phyloP scores from a whole-genome alignment of 1,140 invertebrate genomes.

The Neodiprion pinetum region DNA sequence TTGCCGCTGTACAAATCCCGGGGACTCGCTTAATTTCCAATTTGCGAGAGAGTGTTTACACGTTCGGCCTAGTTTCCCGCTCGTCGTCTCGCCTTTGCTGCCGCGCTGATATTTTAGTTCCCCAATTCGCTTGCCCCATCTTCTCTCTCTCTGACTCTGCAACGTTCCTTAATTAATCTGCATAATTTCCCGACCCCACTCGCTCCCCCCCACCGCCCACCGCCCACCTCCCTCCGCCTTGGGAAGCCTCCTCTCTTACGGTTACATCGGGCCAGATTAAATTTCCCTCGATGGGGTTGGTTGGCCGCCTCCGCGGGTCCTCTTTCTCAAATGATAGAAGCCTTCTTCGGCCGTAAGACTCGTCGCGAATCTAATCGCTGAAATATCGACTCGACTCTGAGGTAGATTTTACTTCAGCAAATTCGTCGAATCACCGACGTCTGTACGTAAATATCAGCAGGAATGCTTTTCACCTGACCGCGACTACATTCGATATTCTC shows the following conservation, averaged over 20 bases:
- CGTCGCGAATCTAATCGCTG: no score
- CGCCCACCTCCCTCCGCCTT: slow-evolving; percentile 16
- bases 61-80: neutral
- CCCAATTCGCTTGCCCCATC: neutral
- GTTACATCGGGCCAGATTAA: slow-evolving; percentile 41
- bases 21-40: slow-evolving; percentile 11
- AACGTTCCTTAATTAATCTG: slow-evolving; percentile 44
- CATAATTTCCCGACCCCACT: slow-evolving; percentile 44
- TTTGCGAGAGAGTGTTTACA: slow-evolving; percentile 7
- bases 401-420: no score
- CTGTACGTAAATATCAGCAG: no score
- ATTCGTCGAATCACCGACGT: no score
- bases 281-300: slow-evolving; percentile 20
- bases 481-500: no score
- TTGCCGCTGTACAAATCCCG: neutral
- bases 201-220: slow-evolving; percentile 6
- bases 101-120: neutral
- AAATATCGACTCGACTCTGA: no score
- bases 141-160: slow-evolving; percentile 15
- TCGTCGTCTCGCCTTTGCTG: neutral
- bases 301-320: neutral
- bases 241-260: slow-evolving; percentile 21
- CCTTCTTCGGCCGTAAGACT: no score
- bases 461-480: no score
- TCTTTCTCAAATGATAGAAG: no score